Conservation (phyloP, 1,140 invertebrate species). For the Trichonephila clavata region DNA sequence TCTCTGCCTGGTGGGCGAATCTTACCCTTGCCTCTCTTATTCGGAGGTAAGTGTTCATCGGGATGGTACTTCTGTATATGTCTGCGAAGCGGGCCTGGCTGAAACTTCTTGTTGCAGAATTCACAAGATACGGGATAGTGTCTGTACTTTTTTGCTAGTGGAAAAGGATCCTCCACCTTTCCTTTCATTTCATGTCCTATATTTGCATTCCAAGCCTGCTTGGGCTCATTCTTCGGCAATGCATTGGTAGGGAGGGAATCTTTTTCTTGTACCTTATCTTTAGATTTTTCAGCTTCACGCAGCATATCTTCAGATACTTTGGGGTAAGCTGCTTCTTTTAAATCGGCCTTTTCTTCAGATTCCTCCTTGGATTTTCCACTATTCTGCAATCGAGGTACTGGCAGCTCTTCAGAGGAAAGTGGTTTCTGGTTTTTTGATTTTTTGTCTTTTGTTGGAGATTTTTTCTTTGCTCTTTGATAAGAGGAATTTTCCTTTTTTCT, state of each 20-base stretch:
- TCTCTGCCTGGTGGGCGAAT: neutral
- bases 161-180: neutral
- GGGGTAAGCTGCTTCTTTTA: constrained; percentile 1
- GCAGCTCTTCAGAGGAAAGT: neutral
- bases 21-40: neutral
- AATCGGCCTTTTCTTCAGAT: neutral
- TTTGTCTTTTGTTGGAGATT: neutral
- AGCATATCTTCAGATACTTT: neutral
- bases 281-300: neutral
- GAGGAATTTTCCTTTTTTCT: neutral
- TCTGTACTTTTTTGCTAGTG: constrained; percentile 19
- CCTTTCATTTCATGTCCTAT: neutral
- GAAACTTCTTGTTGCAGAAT: constrained; percentile 56
- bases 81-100: neutral
- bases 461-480: neutral
- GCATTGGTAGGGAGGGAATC: neutral
- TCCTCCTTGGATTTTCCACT: neutral
- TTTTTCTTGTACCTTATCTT: too few species aligned
- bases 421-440: neutral
- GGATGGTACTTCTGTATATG: constrained; percentile 49
- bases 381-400: neutral
- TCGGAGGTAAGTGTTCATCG: neutral
- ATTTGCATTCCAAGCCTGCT: constrained; percentile 59
- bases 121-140: constrained; percentile 63
- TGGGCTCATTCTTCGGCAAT: neutral